Conservation (phyloP, 2,888 invertebrate genomes). For the Drosophila fulvimacula region DNA sequence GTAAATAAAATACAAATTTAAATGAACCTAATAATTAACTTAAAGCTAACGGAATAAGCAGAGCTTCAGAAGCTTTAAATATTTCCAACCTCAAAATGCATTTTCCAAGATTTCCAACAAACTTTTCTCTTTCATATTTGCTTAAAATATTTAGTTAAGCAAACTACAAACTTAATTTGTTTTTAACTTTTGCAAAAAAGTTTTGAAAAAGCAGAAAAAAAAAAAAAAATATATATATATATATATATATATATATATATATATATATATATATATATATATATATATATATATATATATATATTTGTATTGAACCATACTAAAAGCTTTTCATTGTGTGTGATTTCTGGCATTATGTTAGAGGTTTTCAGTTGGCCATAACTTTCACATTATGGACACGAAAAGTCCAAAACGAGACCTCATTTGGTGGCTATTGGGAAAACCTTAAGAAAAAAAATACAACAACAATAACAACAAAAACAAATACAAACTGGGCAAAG, state of each 20-base stretch:
- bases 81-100: background rate
- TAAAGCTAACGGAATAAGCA: background rate
- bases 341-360: constrained; percentile 36
- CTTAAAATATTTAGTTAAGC: background rate
- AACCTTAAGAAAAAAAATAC: constrained; percentile 39
- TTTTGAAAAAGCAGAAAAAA: constrained; percentile 7
- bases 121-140: constrained; percentile 5
- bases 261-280: too few species aligned
- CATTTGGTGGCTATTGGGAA: constrained; percentile 55
- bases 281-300: too few species aligned
- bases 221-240: too few species aligned
- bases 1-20: too few species aligned
- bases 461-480: constrained; percentile 18
- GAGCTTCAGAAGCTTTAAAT: background rate
- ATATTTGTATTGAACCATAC: background rate
- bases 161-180: background rate
- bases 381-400: constrained; percentile 54
- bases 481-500: constrained; percentile 27
- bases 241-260: too few species aligned
- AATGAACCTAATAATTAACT: background rate
- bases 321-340: constrained; percentile 17
- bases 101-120: background rate
- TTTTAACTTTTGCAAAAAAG: constrained; percentile 16
- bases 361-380: constrained; percentile 38
- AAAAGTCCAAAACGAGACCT: constrained; percentile 32